These are phyloP conservation scores for Limosa lapponica DNA, from an alignment of 2,797 vertebrate genomes.

Conservation along the genomic window DNA sequence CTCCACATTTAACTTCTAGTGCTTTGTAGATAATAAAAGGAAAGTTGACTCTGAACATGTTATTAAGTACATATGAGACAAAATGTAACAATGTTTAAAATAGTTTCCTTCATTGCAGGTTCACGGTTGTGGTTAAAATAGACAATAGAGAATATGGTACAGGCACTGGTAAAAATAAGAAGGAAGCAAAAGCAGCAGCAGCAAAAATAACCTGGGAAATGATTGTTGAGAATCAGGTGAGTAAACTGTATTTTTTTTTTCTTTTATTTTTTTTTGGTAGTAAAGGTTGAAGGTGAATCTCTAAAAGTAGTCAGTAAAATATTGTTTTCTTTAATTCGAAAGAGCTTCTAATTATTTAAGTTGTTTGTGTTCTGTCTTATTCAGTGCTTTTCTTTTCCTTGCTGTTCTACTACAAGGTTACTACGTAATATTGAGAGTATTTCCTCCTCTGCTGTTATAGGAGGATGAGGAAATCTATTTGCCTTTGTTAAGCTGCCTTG, in stretches of 20 bases:
- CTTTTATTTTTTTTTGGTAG: neutral
- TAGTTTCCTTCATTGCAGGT: conserved; percentile 66
- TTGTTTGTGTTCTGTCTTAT: neutral
- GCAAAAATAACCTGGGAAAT: conserved; percentile 38
- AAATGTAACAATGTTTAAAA: neutral
- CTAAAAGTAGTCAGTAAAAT: neutral
- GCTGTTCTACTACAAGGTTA: neutral
- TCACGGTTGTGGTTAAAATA: conserved; percentile 61
- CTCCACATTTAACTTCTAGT: neutral
- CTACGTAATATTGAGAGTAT: neutral
- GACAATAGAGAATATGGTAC: neutral
- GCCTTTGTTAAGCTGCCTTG: neutral
- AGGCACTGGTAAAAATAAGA: conserved; percentile 69
- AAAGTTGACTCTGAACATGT: neutral
- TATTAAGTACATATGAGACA: neutral
- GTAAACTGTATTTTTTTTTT: neutral
- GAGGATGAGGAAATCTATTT: neutral
- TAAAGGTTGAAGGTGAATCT: neutral
- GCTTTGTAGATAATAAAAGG: neutral
- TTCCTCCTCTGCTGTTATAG: neutral
- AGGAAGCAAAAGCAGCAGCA: conserved; percentile 69
- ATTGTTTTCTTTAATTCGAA: neutral
- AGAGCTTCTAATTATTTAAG: neutral
- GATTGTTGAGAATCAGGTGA: conserved; percentile 45
- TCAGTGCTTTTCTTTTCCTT: neutral